Percentiles rank a stretch among this genome's conserved stretches.
Conservation (phyloP, 35 echinoderm and acorn worm species). For the Stichopus chloronotus region DNA sequence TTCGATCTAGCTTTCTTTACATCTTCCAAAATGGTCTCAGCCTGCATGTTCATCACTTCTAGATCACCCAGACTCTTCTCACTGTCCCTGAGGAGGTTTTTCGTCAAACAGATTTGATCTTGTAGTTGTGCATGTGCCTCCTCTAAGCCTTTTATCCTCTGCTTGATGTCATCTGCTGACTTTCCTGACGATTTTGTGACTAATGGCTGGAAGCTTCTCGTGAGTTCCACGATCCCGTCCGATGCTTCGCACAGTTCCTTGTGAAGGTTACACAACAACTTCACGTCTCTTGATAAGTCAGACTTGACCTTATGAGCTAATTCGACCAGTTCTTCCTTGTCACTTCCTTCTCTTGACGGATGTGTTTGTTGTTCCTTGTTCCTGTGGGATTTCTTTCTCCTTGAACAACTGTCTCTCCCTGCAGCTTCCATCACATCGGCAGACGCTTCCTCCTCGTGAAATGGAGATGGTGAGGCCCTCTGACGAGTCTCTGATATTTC, state of each 20-base stretch:
- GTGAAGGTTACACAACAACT: slow-evolving; percentile 53
- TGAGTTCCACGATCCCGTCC: slow-evolving; percentile 60
- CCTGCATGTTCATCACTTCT: slow-evolving; percentile 8
- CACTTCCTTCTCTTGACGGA: background rate
- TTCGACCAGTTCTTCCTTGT: slow-evolving; percentile 22
- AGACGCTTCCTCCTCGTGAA: background rate
- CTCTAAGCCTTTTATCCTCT: slow-evolving; percentile 53
- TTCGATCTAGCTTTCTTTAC: background rate
- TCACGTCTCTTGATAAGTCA: slow-evolving; percentile 47
- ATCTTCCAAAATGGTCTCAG: slow-evolving; percentile 17
- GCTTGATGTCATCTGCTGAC: slow-evolving; percentile 38
- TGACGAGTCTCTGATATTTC: no score
- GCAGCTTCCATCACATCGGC: background rate
- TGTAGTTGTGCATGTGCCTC: slow-evolving; percentile 43
- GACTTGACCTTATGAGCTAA: slow-evolving; percentile 44
- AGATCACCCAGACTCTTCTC: slow-evolving; percentile 28
- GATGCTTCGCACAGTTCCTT: slow-evolving; percentile 65
- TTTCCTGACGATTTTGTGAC: slow-evolving; percentile 34
- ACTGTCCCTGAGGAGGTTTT: slow-evolving; percentile 18
- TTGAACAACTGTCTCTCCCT: background rate
- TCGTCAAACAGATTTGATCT: slow-evolving; percentile 17
- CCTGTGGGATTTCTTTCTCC: background rate
- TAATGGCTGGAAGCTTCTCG: slow-evolving; percentile 46
- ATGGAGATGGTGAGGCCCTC: background rate
- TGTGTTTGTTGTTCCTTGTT: background rate